These are phyloP conservation scores for Tauraco hartlaubi DNA, from an alignment of 2,797 vertebrate genomes.

Conservation along the genomic window DNA sequence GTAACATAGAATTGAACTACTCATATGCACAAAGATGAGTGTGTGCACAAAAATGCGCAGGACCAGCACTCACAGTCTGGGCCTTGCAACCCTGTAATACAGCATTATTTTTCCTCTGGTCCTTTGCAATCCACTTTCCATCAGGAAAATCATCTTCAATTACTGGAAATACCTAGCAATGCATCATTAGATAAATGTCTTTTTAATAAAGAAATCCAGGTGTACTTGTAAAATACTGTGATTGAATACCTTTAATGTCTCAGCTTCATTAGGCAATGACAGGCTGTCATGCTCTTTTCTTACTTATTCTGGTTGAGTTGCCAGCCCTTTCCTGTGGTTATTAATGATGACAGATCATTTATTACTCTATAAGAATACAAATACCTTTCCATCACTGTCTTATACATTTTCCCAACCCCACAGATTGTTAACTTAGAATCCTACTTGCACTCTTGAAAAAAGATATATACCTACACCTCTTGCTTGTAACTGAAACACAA, in stretches of 20 bases:
- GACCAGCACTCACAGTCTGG: not conserved
- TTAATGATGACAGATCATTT: constrained; percentile 65
- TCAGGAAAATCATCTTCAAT: not conserved
- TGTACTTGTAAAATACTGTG: constrained; percentile 48
- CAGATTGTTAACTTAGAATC: constrained; percentile 1
- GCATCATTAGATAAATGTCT: constrained; percentile 60
- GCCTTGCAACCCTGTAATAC: not conserved
- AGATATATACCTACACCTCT: not conserved
- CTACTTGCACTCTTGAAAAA: not conserved
- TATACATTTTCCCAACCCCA: not conserved
- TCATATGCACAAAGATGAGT: not conserved
- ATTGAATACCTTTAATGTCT: constrained; percentile 53
- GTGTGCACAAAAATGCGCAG: not conserved
- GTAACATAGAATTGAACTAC: not conserved
- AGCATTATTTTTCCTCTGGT: not conserved
- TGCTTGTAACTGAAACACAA: not conserved
- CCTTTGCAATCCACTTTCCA: not conserved
- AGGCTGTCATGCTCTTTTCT: constrained; percentile 19
- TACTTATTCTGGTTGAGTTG: constrained; percentile 55
- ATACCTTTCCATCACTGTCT: constrained; percentile 27
- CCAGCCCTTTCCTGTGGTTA: constrained; percentile 35
- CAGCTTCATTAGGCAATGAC: constrained; percentile 59
- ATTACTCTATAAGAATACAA: constrained; percentile 58
- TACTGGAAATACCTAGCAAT: constrained; percentile 6
- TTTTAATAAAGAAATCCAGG: constrained; percentile 74